Conservation (phyloP, 2,888 invertebrate genomes). For the Erannis defoliaria region DNA sequence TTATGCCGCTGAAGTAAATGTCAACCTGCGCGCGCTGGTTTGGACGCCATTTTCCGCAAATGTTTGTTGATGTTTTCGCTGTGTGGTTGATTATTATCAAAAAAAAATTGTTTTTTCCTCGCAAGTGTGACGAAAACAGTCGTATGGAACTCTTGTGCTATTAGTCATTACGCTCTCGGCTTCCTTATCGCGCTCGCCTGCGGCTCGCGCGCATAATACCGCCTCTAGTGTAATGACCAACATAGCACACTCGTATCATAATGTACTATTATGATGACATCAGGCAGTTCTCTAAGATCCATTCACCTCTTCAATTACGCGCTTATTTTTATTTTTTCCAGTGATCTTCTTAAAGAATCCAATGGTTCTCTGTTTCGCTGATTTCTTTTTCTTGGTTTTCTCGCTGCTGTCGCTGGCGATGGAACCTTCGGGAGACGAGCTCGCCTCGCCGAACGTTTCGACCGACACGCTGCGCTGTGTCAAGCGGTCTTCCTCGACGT, state of each 20-base stretch:
- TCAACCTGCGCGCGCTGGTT: no score
- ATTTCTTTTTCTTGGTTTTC: slow-evolving; percentile 36
- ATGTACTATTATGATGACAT: background rate
- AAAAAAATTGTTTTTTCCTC: no score
- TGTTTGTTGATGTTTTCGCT: no score
- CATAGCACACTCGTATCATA: no score
- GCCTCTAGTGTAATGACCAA: no score
- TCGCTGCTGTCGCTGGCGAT: slow-evolving; percentile 29
- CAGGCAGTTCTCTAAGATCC: background rate
- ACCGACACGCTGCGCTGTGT: slow-evolving; percentile 15
- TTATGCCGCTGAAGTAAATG: no score
- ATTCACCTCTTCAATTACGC: background rate
- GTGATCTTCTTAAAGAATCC: slow-evolving; percentile 36
- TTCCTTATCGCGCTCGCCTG: no score
- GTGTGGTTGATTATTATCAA: no score
- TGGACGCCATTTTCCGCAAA: no score
- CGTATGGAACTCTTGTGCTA: no score
- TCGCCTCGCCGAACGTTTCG: background rate
- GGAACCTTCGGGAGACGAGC: slow-evolving; percentile 23
- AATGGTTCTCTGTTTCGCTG: slow-evolving; percentile 17
- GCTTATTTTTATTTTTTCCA: slow-evolving; percentile 31
- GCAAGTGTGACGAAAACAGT: no score
- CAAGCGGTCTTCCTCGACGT: slow-evolving; percentile 15
- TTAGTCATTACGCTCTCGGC: no score
- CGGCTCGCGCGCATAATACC: background rate